A percentile compares a stretch with the other conserved stretches of the same genome.
These are phyloP conservation scores for Eulemur rubriventer DNA, from an alignment of 2,797 vertebrate genomes.

Conservation along the genomic window DNA sequence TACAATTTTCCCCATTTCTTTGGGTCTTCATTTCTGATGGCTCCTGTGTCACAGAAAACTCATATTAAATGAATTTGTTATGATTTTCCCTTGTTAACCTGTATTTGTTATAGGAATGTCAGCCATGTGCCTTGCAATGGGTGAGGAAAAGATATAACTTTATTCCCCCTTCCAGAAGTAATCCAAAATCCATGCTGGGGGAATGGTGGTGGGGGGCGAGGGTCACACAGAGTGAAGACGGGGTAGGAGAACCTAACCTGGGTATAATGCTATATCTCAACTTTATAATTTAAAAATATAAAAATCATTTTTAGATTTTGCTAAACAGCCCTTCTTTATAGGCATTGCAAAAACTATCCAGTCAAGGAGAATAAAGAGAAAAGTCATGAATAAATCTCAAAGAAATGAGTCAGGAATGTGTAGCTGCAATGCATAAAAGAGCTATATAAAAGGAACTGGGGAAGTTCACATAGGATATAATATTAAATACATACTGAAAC, in stretches of 20 bases:
- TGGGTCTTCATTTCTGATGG: not conserved
- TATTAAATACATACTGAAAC: not conserved
- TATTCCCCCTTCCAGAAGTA: not conserved
- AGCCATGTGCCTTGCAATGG: not conserved
- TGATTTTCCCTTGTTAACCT: not conserved
- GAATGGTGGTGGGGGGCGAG: rapidly evolving
- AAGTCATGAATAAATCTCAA: not conserved
- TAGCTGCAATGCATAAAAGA: not conserved
- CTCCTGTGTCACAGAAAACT: not conserved
- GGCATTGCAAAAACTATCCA: not conserved
- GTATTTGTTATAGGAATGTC: not conserved
- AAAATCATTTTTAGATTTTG: not conserved
- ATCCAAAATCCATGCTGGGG: not conserved
- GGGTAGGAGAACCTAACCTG: not conserved
- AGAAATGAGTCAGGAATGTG: not conserved
- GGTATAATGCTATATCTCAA: not conserved
- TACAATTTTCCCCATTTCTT: not conserved
- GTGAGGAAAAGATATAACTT: not conserved
- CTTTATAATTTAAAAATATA: not conserved
- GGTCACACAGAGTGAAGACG: not conserved
- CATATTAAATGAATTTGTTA: not conserved
- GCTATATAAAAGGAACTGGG: not conserved
- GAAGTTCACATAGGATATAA: not conserved
- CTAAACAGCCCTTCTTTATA: constrained; percentile 8
- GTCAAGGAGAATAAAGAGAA: not conserved